Conservation (phyloP, 2,888 invertebrate genomes). For the Noctua fimbriata region DNA sequence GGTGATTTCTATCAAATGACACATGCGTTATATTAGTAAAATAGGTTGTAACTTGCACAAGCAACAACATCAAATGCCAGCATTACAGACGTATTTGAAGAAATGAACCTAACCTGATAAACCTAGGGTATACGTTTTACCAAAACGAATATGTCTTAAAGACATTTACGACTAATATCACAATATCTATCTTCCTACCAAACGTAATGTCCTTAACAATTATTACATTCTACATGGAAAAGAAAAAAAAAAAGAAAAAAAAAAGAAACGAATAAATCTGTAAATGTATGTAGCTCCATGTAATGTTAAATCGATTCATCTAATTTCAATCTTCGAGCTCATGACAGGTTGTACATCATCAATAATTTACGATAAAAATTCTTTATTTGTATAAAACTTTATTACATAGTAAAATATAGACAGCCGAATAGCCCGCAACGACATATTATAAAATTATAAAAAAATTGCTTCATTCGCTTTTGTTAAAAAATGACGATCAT, state of each 20-base stretch:
- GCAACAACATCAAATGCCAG: slow-evolving; percentile 75
- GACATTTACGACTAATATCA: slow-evolving; percentile 7
- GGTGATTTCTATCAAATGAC: slow-evolving; percentile 84
- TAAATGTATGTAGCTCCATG: slow-evolving; percentile 80
- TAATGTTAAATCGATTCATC: slow-evolving; percentile 83
- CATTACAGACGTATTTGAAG: slow-evolving; percentile 45
- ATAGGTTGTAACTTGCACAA: slow-evolving; percentile 79
- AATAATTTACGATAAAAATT: slow-evolving; percentile 72
- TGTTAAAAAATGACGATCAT: slow-evolving; percentile 46
- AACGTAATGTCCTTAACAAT: neutral
- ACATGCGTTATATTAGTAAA: slow-evolving; percentile 81
- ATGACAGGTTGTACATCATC: slow-evolving; percentile 80
- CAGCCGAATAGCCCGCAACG: slow-evolving; percentile 66
- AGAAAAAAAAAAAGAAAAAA: neutral
- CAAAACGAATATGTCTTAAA: slow-evolving; percentile 22
- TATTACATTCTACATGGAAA: neutral
- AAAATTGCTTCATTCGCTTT: slow-evolving; percentile 53
- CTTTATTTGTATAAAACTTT: slow-evolving; percentile 87
- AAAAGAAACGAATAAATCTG: slow-evolving; percentile 50
- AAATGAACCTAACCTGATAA: slow-evolving; percentile 18
- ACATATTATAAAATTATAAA: slow-evolving; percentile 61
- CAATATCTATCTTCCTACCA: neutral
- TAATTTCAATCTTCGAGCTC: slow-evolving; percentile 77
- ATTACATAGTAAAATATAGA: slow-evolving; percentile 79
- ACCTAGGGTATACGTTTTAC: neutral